Conservation (phyloP, 2,888 invertebrate genomes). For the Pseudolycoriella hygida region DNA sequence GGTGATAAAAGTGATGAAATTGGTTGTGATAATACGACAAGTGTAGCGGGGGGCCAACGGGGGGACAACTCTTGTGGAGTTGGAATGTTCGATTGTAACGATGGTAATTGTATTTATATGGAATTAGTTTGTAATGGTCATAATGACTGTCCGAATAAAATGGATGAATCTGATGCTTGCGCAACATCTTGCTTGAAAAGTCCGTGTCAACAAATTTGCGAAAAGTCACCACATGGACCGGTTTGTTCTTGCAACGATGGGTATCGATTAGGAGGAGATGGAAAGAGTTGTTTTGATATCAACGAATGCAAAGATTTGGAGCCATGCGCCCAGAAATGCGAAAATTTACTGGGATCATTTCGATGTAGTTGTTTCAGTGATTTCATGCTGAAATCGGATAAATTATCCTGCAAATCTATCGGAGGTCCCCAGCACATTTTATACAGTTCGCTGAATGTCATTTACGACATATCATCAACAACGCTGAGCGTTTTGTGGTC, state of each 20-base stretch:
- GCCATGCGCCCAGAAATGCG: slow-evolving; percentile 43
- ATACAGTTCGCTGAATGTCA: slow-evolving; percentile 36
- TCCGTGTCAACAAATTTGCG: slow-evolving; percentile 39
- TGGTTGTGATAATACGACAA: slow-evolving; percentile 24
- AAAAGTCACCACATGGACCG: slow-evolving; percentile 45
- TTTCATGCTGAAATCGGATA: slow-evolving; percentile 34
- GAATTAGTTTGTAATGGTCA: slow-evolving; percentile 42
- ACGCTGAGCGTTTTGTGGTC: slow-evolving; percentile 25
- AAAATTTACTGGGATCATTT: slow-evolving; percentile 23
- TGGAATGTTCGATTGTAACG: slow-evolving; percentile 35
- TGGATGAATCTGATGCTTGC: slow-evolving; percentile 52
- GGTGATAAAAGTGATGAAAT: slow-evolving; percentile 57
- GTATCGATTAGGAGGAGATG: slow-evolving; percentile 33
- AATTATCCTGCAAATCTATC: slow-evolving; percentile 46
- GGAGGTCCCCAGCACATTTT: slow-evolving; percentile 35
- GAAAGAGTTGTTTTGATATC: slow-evolving; percentile 42
- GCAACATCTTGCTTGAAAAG: slow-evolving; percentile 24
- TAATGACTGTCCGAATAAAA: slow-evolving; percentile 45
- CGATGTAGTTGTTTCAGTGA: slow-evolving; percentile 24
- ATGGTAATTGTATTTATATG: slow-evolving; percentile 47
- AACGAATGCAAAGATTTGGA: slow-evolving; percentile 46
- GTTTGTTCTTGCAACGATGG: slow-evolving; percentile 46
- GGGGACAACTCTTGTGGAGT: slow-evolving; percentile 17
- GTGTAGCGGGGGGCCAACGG: slow-evolving; percentile 9
- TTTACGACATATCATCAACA: slow-evolving; percentile 35